phyloP scores from a whole-genome alignment of 2,113 vertebrate species.

The Epinephelus lanceolatus region DNA sequence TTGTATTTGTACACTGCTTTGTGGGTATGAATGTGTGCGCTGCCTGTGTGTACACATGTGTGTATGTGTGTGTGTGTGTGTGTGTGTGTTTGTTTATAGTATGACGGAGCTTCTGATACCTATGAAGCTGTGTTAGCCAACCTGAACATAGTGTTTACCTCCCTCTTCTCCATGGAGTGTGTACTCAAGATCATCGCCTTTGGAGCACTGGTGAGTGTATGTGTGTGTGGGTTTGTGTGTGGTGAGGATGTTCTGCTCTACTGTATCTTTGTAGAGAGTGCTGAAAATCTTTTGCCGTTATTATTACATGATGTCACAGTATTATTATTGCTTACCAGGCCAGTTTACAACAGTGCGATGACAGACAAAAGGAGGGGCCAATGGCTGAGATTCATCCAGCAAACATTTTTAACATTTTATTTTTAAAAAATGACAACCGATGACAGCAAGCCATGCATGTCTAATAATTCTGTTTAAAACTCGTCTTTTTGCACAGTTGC shows the following conservation, averaged over 20 bases:
- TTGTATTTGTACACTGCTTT: constrained; percentile 27
- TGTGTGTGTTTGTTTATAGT: constrained; percentile 75
- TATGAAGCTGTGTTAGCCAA: constrained; percentile 92
- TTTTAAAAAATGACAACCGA: neutral
- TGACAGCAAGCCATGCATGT: neutral
- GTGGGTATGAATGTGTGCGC: constrained; percentile 20
- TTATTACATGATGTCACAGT: neutral
- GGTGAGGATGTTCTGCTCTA: constrained; percentile 10
- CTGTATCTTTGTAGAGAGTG: neutral
- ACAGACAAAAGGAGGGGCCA: too few species aligned
- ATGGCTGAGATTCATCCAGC: too few species aligned
- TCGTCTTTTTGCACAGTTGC: too few species aligned
- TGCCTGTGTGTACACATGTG: constrained; percentile 2
- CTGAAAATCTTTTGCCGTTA: neutral
- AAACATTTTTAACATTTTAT: too few species aligned
- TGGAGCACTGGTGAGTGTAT: constrained; percentile 90
- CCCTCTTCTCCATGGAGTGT: constrained; percentile 97
- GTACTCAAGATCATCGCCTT: constrained; percentile 97
- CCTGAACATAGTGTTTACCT: constrained; percentile 98
- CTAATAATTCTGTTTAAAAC: too few species aligned
- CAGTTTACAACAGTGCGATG: too few species aligned
- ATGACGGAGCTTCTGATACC: constrained; percentile 84
- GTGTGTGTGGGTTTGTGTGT: constrained; percentile 72
- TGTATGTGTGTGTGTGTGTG: constrained; percentile 46
- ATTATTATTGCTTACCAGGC: too few species aligned